Evolutionary conservation across 2,888 invertebrate genomes (phyloP), one percentile per base, ranked within the genome.

Genomic region (Rhyacophila evoluta): DNA sequence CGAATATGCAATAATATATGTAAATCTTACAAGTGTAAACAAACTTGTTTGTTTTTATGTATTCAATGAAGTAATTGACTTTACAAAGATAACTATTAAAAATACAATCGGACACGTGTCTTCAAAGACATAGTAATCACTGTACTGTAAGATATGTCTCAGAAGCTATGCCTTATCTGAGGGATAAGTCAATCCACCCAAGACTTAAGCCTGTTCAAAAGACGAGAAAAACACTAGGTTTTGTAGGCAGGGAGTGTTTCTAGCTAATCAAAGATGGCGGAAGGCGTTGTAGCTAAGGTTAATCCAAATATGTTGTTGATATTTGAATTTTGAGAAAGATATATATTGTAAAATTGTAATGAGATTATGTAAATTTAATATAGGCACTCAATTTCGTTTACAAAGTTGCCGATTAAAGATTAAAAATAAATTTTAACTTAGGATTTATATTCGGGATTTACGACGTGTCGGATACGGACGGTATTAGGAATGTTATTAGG

Each of bases 251-350:
- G 19, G 25, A 41, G 55, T 8, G 55, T 25, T 55, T 1, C 15
- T 25, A 55, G 55, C 55, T 55, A 19, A 19, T 55, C 55, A 19
- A 19, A 19, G 55, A 19, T 55, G 55, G 19, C 55, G 19, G 25
- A 8, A 55, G 55, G 25, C 25, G 55, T 19, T 55, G 19, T 55
- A 19, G 55, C 25, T 55, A 55, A 55, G 55, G 55, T 55, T 55
- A 19, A 19, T 55, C 55, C 69, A 69, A 69, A 69, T 29, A 69
- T 69, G 69, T 69, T 69, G 69, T 69, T 69, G 10, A 25, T 55
- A 55, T 25, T 55, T 55, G 69, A 69, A 69, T 69, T 69, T 69
- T 69, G 69, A 69, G 29, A 69, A 69, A 29, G 69, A 69, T 69
- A 69, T 69, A 69, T 69, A n/a, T 5, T 33, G 15, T 55, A 33